Base-by-base conservation (phyloP, 2,797 vertebrate genomes). In the Thripadectes ignobilis region DNA sequence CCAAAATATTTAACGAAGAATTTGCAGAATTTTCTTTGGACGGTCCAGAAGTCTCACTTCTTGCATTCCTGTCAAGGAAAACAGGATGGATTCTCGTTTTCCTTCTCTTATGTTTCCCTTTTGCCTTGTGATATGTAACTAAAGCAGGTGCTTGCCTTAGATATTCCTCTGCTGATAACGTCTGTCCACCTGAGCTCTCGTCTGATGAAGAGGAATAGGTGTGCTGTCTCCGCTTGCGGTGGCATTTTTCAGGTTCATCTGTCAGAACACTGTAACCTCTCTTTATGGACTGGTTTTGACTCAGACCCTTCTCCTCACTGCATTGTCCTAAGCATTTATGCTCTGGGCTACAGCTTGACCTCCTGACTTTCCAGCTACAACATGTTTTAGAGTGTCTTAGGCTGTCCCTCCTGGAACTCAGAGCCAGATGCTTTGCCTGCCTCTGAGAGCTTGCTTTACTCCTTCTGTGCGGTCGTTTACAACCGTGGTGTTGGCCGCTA, bases 231-330 rank as follows among this genome's bases (percentile, higher is more conserved):
- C 94, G 95, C 84, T 98, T 98, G 86, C 39, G 79, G 75, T 93
- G 88, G 6, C 67, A 88, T 66, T 95, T 96, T 71, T 98, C 97
- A 5, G 95, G 67, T 32, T 98, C 97, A 24, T 93, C 96, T 20
- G 63, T 93, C 73, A 97, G 66, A 85, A 97, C 86, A 5, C 57
- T 96, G 74, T 88, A 98, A 52, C 96, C 96, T 96, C 98, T 98
- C 94, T 98, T 98, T 30, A 97, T 14, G 30, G 97, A 94, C 54
- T 93, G 98, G 59, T 84, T 97, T 59, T 97, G 98, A 78, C 77
- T 95, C 1, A 3, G 27, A 48, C 45, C 89, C 85, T 96, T 97
- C 63, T 90, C 67, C 49, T 95, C 90, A 11, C 86, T 94, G 80
- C 83, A 95, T 39, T 92, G 93, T 84, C 91, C 81, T 46, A 93